These are phyloP conservation scores for Coenonympha glycerion DNA, from an alignment of 2,888 invertebrate genomes.

Conservation along the genomic window DNA sequence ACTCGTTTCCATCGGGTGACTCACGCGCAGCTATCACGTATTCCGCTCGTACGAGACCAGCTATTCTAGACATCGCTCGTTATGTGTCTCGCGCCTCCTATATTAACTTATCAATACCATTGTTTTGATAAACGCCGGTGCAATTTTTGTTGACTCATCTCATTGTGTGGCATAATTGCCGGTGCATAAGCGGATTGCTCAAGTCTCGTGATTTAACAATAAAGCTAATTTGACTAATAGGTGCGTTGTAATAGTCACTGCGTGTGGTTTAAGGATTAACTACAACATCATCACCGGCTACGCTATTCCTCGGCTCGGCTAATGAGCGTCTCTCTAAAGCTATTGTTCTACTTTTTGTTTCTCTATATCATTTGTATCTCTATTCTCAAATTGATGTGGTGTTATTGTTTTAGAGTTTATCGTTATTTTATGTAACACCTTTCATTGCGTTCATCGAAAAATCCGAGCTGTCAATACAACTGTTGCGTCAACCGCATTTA, in stretches of 20 bases:
- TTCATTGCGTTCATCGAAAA: neutral
- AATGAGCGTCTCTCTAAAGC: conserved; percentile 61
- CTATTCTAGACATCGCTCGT: conserved; percentile 63
- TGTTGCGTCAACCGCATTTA: neutral
- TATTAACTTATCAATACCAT: conserved; percentile 76
- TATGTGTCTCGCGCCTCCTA: conserved; percentile 62
- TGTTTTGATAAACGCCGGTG: conserved; percentile 73
- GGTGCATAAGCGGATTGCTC: conserved; percentile 69
- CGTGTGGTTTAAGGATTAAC: conserved; percentile 74
- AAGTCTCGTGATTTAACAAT: conserved; percentile 64
- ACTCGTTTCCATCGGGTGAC: conserved; percentile 44
- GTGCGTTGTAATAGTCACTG: conserved; percentile 73
- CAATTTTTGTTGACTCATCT: conserved; percentile 73
- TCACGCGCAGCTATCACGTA: conserved; percentile 56
- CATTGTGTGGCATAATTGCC: conserved; percentile 71
- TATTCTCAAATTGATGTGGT: conserved; percentile 31
- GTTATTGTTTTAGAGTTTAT: conserved; percentile 24
- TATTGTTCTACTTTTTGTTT: conserved; percentile 62
- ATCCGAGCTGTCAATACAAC: neutral
- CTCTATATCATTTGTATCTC: conserved; percentile 30
- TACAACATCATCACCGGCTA: conserved; percentile 46
- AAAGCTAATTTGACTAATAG: conserved; percentile 76
- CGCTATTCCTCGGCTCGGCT: conserved; percentile 47
- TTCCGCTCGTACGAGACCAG: conserved; percentile 50
- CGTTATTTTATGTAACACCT: conserved; percentile 9